Conservation (phyloP, 2,888 invertebrate genomes). For the Tachina lurida region DNA sequence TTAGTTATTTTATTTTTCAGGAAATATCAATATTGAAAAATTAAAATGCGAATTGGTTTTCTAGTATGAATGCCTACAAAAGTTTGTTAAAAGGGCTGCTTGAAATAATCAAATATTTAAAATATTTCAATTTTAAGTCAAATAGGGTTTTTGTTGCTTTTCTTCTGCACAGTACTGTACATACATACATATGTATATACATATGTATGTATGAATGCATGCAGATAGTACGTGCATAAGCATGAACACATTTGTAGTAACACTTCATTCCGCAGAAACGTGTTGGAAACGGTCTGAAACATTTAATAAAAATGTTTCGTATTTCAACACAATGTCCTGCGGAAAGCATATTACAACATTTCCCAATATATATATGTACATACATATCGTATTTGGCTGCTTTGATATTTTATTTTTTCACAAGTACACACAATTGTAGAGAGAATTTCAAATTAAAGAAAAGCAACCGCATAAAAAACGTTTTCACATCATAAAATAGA, state of each 20-base stretch:
- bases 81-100: too few relatives aligned
- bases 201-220: neutral
- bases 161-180: too few relatives aligned
- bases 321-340: conserved; percentile 56
- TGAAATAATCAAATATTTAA: too few relatives aligned
- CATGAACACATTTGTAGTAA: neutral
- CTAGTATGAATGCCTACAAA: too few relatives aligned
- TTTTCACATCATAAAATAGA: conserved; percentile 79
- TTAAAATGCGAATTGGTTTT: too few relatives aligned
- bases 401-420: conserved; percentile 10
- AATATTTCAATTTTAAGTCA: too few relatives aligned
- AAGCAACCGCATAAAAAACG: conserved; percentile 81
- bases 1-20: too few relatives aligned
- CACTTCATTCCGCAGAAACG: conserved; percentile 74
- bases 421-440: conserved; percentile 34
- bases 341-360: conserved; percentile 43
- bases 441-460: conserved; percentile 68
- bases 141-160: too few relatives aligned
- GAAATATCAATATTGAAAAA: too few relatives aligned
- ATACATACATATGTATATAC: neutral
- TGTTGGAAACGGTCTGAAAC: conserved; percentile 79
- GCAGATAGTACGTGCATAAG: neutral
- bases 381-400: too few relatives aligned
- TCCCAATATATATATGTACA: neutral
- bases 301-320: conserved; percentile 51